These are phyloP conservation scores for Myotis vivesi DNA, from an alignment of 2,797 vertebrate genomes.

Conservation along the genomic window DNA sequence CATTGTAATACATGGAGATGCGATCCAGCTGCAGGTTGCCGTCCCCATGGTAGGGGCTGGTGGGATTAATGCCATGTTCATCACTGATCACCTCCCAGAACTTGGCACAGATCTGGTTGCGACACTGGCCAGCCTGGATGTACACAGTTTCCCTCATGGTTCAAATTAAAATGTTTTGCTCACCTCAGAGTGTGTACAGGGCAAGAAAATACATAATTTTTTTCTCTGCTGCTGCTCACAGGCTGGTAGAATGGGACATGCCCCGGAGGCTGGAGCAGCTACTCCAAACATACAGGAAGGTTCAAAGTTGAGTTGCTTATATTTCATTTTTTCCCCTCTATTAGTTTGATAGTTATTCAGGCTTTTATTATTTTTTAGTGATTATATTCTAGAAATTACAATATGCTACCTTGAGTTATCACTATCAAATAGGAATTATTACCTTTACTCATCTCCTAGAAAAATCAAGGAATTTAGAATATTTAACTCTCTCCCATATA, in stretches of 20 bases:
- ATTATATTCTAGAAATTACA: background rate
- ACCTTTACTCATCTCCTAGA: background rate
- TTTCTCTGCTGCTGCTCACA: slow-evolving; percentile 33
- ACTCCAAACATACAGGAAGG: slow-evolving; percentile 54
- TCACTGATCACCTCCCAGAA: background rate
- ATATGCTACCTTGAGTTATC: background rate
- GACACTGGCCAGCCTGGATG: slow-evolving; percentile 93
- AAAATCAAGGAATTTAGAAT: background rate
- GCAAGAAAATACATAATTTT: background rate
- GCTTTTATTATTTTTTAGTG: background rate
- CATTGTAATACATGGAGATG: slow-evolving; percentile 91
- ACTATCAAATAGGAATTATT: background rate
- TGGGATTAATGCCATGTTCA: slow-evolving; percentile 68
- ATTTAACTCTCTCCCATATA: background rate
- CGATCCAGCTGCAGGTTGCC: slow-evolving; percentile 89
- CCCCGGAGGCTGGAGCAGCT: slow-evolving; percentile 52
- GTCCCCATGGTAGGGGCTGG: slow-evolving; percentile 91
- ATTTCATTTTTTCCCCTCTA: background rate
- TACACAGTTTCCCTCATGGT: slow-evolving; percentile 93
- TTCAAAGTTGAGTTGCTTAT: slow-evolving; percentile 1
- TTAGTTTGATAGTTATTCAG: background rate
- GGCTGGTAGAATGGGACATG: slow-evolving; percentile 23
- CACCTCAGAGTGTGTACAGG: slow-evolving; percentile 37
- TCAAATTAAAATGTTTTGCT: slow-evolving; percentile 51
- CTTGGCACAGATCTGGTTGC: slow-evolving; percentile 85